phyloP scores from a whole-genome alignment of 1,140 invertebrate species.

The Brachionus koreanus region DNA sequence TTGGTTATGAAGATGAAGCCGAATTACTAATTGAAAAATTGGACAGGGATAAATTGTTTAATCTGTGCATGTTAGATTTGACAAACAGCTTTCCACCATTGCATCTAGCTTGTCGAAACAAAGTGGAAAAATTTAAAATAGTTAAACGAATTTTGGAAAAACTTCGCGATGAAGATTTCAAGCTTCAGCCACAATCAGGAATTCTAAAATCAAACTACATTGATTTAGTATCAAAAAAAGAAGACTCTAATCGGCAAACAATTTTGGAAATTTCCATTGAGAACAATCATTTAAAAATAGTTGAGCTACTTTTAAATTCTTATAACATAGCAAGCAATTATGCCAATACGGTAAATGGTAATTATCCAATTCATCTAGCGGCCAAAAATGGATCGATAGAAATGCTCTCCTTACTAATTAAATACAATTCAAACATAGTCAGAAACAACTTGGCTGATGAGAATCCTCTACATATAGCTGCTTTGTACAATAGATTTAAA shows the following conservation, averaged over 20 bases:
- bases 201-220: not conserved
- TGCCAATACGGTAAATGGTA: not conserved
- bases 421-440: slow-evolving; percentile 21
- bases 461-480: slow-evolving; percentile 24
- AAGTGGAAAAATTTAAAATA: not conserved
- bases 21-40: slow-evolving; percentile 15
- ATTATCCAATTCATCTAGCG: not conserved
- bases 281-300: slow-evolving; percentile 38
- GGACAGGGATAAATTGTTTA: not conserved
- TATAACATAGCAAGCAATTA: not conserved
- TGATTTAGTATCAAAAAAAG: slow-evolving; percentile 33
- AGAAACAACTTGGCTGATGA: not conserved
- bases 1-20: slow-evolving; percentile 7
- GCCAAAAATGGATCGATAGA: slow-evolving; percentile 39
- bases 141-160: not conserved
- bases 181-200: not conserved
- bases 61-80: not conserved
- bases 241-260: not conserved
- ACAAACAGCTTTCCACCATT: not conserved
- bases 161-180: not conserved
- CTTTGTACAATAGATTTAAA: not conserved
- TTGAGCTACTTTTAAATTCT: not conserved
- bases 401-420: slow-evolving; percentile 7
- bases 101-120: slow-evolving; percentile 33
- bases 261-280: slow-evolving; percentile 24